Evolutionary conservation across 2,113 vertebrate genomes (phyloP), one percentile per base, ranked within the genome.

Genomic region (Triplophysa tibetana): DNA sequence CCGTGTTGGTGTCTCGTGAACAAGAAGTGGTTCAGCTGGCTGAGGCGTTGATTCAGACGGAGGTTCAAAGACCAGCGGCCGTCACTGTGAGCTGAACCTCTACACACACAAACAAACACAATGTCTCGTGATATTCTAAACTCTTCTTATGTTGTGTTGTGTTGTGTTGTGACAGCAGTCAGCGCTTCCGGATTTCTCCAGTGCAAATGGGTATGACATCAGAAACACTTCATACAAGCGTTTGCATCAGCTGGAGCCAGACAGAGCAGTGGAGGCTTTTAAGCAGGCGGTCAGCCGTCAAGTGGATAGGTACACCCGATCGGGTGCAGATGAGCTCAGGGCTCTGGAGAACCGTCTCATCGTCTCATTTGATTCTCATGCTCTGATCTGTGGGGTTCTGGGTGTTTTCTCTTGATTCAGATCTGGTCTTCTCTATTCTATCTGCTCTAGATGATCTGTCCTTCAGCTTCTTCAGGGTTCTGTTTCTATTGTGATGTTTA

Each of bases 251-350:
- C 88, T 88, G 93, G 95, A 97, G 86, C 94, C 94, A 88, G 93
- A 94, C 81, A 84, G 90, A 3, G 91, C 94, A 4, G 64, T 93
- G 78, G 91, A 91, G 61, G 93, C 94, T 76, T 92, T 95, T 86
- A 95, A 94, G 87, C 94, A 95, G 83, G 94, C 92, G 62, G 90
- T 94, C 88, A 93, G 90, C 89, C 92, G 88, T 66, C 92, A 86
- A 79, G 88, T 92, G 83, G 96, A 97, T 89, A 93, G 96, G 96
- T 98, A 96, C 84, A n/a, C 38, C 61, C 78, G 85, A 77, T 81
- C 69, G 84, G 72, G 77, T 5, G 75, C 50, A 24, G 1, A 0
- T 43, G 77, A 19, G 82, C 24, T 3, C 67, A 24, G 38, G 19
- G 89, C 90, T 90, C 70, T 92, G 92, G 91, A 92, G 91, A 93